Evolutionary conservation across 2,888 invertebrate species (phyloP).

Genomic region (Thera britannica): DNA sequence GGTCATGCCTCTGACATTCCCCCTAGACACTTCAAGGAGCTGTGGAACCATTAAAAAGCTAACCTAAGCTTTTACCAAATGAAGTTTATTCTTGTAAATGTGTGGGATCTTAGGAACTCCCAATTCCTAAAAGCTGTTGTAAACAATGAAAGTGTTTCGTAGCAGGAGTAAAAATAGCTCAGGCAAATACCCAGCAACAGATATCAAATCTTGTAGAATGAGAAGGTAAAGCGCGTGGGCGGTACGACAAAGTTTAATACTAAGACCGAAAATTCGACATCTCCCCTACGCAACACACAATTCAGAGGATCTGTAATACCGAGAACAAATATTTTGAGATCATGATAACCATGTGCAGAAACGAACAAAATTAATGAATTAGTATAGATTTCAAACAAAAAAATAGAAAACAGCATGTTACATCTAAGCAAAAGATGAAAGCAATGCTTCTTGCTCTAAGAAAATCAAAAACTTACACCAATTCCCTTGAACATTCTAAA

Average conservation of each 20-base stretch:
- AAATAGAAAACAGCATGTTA: too few species aligned
- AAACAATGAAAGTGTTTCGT: neutral
- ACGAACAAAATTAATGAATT: too few species aligned
- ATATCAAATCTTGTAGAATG: neutral
- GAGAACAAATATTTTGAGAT: too few species aligned
- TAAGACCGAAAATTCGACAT: neutral
- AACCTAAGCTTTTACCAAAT: too few species aligned
- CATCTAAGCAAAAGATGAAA: neutral
- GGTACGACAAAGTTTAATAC: neutral
- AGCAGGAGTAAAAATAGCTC: neutral
- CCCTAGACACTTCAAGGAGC: too few species aligned
- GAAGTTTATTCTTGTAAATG: neutral
- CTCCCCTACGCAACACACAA: too few species aligned
- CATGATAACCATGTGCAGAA: too few species aligned
- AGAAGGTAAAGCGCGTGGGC: neutral
- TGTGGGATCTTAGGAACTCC: neutral
- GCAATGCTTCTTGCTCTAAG: neutral
- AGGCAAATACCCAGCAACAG: neutral
- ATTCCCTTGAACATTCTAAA: neutral
- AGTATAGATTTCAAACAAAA: too few species aligned
- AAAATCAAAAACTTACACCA: neutral
- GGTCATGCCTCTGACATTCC: too few species aligned
- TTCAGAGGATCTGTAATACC: too few species aligned
- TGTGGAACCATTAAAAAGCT: too few species aligned
- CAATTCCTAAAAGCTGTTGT: neutral